These are phyloP conservation scores for Sinocyclocheilus rhinocerous DNA, from an alignment of 2,113 vertebrate genomes.

Conservation along the genomic window DNA sequence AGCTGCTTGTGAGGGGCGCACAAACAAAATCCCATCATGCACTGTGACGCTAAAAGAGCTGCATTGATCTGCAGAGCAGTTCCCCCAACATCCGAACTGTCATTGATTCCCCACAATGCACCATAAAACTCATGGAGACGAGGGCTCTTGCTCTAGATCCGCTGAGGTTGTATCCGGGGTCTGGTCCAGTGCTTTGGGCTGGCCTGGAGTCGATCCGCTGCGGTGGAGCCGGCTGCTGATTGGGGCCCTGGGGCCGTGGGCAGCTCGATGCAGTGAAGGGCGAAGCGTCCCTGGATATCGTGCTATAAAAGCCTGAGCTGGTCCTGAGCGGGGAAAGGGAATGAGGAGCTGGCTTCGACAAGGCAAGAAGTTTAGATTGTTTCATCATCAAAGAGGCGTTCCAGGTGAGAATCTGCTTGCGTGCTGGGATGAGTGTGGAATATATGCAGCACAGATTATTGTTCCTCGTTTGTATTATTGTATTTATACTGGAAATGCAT, in stretches of 20 bases:
- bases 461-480: not conserved
- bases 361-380: constrained; percentile 50
- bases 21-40: not conserved
- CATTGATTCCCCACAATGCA: constrained; percentile 1
- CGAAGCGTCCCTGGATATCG: constrained; percentile 61
- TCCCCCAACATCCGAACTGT: not conserved
- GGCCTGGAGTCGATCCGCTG: not conserved
- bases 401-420: constrained; percentile 62
- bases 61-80: not conserved
- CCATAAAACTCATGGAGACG: not conserved
- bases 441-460: not conserved
- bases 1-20: not conserved
- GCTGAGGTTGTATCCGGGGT: not conserved
- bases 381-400: constrained; percentile 32
- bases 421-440: not conserved
- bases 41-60: not conserved
- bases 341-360: constrained; percentile 53
- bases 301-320: constrained; percentile 69
- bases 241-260: constrained; percentile 55
- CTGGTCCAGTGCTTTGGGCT: not conserved
- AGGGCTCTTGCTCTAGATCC: not conserved
- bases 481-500: not conserved
- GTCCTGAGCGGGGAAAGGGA: constrained; percentile 34
- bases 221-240: constrained; percentile 56
- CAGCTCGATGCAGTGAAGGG: constrained; percentile 72